Base-by-base conservation (phyloP, 2,888 invertebrate species). In the Sturmia bella region DNA sequence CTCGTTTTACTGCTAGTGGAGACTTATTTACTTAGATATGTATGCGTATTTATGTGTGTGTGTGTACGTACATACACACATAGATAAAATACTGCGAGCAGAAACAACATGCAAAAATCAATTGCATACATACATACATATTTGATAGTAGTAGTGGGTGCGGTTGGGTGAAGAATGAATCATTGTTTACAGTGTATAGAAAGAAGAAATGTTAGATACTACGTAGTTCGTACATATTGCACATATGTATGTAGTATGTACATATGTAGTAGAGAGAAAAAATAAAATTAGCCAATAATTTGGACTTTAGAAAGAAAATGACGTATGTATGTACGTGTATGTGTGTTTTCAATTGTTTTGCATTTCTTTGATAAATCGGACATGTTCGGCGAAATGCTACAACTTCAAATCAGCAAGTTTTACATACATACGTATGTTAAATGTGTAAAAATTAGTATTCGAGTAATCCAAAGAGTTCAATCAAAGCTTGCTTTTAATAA, bases 121-220 rank as follows among this genome's bases (percentile, higher is more conserved):
- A 64, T 56, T 63, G 61, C 77, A 69, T 81, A 63, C 69, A 69
- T 37, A 54, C 1, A 3, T 27, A 27, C 27, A 32, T 21, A 39
- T 73, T 50, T 64, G 50, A 50, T 70, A 21, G 76, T 63, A 24
- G 70, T 70, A 48, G 78, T 82, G 82, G 82, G 82, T 82, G 78
- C 78, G 82, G 78, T 78, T 78, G 24, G 27, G 48, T 59, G 24
- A 52, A 48, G 32, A 57, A 78, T 78, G 78, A 82, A 39, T 82
- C 74, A 82, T 78, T 52, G 68, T 73, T 32, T 32, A 32, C 7
- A 72, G 66, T 45, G 56, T 69, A 7, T 24, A 50, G 32, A 63
- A 21, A 69, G 43, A 15, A 45, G 1, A 41, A 27, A 37, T 27
- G 37, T 1, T 45, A 45, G 27, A 52, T n/a, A 52, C 11, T 54